Evolutionary conservation across 2,113 vertebrate species (phyloP).

Genomic region (Gulo gulo): DNA sequence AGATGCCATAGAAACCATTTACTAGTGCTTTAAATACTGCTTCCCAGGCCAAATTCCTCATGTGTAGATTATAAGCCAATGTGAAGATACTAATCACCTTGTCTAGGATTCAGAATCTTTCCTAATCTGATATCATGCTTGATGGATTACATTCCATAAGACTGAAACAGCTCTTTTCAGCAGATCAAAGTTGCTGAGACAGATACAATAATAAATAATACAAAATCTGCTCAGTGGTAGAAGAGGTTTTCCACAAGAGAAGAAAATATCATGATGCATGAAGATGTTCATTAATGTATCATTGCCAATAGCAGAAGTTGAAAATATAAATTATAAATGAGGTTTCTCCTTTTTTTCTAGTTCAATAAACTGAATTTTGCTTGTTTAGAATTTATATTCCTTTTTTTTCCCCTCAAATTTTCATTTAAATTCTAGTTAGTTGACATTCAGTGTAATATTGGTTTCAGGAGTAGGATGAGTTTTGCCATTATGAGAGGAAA

Average conservation of each 20-base stretch:
- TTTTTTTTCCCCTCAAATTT: background rate
- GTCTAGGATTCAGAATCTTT: background rate
- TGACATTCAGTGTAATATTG: too few relatives aligned
- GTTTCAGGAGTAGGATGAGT: background rate
- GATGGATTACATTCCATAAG: background rate
- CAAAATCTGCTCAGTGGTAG: background rate
- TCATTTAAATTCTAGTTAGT: background rate
- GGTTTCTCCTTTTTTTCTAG: background rate
- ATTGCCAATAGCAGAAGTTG: background rate
- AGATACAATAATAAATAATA: background rate
- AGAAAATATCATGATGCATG: too few relatives aligned
- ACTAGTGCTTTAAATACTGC: background rate
- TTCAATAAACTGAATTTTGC: background rate
- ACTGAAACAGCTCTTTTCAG: background rate
- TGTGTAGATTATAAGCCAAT: background rate
- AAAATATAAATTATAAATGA: background rate
- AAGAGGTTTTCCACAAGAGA: background rate
- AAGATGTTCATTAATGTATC: background rate
- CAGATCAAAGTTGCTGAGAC: background rate
- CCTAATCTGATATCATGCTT: background rate
- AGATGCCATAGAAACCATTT: background rate
- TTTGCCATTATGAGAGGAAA: background rate
- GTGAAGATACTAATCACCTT: background rate
- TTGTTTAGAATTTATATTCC: background rate
- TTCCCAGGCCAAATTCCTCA: background rate